Base-by-base conservation (phyloP, 2,888 invertebrate species). In the Deilephila porcellus region DNA sequence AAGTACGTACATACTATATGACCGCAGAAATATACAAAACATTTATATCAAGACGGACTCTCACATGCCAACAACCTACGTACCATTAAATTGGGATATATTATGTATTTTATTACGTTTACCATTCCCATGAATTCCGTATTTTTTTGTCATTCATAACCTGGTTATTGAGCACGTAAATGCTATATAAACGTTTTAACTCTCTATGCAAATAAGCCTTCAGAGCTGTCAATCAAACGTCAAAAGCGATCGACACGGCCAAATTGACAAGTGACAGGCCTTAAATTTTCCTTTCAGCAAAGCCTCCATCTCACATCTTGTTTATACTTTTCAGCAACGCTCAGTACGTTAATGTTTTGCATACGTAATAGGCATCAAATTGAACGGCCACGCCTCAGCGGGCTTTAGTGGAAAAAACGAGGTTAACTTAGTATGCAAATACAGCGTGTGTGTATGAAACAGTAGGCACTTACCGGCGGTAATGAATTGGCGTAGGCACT, bases 281-380 rank as follows among this genome's bases (percentile, higher is more conserved):
- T 52, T 17, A 14, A 67, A 45, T 67, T 8, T 3, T 17, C 56
- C 56, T 56, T 52, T 25, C 17, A 64, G 20, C 52, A 52, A n/a
- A 19, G n/a, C 8, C n/a, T n/a, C 3, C 52, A 25, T 45, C 8
- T 64, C 45, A 20, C 3, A n/a, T n/a, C 20, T 64, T 25, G 37
- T 64, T 64, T 25, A 64, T 45, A 32, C 19, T 25, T 73, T 76
- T 72, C 75, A 79, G 73, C 74, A 73, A 63, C 73, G 56, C 71
- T 60, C 67, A 19, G 70, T 64, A 71, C 71, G 45, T 71, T 62
- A 63, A 63, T 77, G 74, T 76, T 78, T 78, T 78, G 75, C 76
- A 78, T 75, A 74, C 60, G 37, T 76, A 75, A 79, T 76, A 64
- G 56, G 52, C 73, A 72, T 76, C 62, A 76, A 75, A 76, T 73